phyloP scores from a whole-genome alignment of 2,113 vertebrate species.

The Bucco capensis region DNA sequence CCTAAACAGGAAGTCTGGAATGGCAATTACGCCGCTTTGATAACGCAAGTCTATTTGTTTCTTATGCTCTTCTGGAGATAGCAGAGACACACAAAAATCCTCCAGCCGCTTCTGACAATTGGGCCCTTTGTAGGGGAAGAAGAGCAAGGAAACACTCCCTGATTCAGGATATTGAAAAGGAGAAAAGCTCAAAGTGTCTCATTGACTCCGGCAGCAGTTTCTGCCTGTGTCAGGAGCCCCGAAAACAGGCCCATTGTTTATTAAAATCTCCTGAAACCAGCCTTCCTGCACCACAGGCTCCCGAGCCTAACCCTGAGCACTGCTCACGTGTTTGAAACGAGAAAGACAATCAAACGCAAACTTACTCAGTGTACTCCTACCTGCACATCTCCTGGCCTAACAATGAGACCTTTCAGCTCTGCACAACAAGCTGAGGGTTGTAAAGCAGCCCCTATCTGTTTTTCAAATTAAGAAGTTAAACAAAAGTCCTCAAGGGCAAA shows the following conservation, averaged over 20 bases:
- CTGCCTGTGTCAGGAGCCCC: neutral
- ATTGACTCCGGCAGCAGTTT: neutral
- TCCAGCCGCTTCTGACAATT: neutral
- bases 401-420: conserved; percentile 47
- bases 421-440: neutral
- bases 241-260: conserved; percentile 14
- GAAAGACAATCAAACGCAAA: neutral
- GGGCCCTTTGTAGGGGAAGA: neutral
- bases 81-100: conserved; percentile 4
- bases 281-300: neutral
- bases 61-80: conserved; percentile 10
- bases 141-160: neutral
- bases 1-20: conserved; percentile 71
- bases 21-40: conserved; percentile 37
- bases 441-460: conserved; percentile 64
- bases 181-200: neutral
- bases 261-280: neutral
- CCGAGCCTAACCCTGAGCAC: neutral
- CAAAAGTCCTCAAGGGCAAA: conserved; percentile 77
- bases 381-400: conserved; percentile 46
- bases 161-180: neutral
- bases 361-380: conserved; percentile 12
- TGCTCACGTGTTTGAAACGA: neutral
- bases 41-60: conserved; percentile 12
- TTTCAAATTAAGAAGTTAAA: conserved; percentile 76